Evolutionary conservation across 2,113 vertebrate genomes (phyloP), one percentile per base, ranked within the genome.

Genomic region (Cheirogaleus medius): DNA sequence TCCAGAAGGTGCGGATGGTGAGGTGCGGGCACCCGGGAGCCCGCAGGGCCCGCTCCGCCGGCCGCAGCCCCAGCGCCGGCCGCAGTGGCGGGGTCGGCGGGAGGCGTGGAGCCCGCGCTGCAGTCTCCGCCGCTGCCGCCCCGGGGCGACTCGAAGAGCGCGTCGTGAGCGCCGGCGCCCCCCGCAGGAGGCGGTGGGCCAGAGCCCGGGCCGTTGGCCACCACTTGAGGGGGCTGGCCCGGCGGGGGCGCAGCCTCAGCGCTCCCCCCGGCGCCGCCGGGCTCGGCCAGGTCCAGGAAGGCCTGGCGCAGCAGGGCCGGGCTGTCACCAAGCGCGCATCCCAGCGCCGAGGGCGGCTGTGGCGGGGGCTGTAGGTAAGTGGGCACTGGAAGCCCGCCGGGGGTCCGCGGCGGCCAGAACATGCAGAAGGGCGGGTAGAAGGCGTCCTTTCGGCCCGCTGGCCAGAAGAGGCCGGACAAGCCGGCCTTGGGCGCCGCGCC

Each of bases 381-480:
- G 80, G 99, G 99, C 23, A 99, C 99, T 0, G 99, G 99, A 27
- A 99, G 99, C 42, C 99, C 99, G 6, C 99, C 99, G 0, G 99
- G 98, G 3, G 99, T 98, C 96, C 99, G 99, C 8, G 99, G 99
- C 0, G 99, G 99, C 99, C 99, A 99, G 97, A 99, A 99, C 99
- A 99, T 99, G 98, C 99, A 99, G 98, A 99, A 99, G 3, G 99
- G 99, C 17, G 99, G 99, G 94, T 99, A 99, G 98, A 99, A 99
- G 29, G 99, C 98, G 58, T 99, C 99, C 86, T 99, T 99, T 27
- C 98, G 98, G 8, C 98, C 98, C 0, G 97, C 90, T 0, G 99
- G 99, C 99, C 99, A 99, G 82, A 99, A 99, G 2, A 99, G 99
- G 15, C 99, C 99, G 0, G 99, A 99, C 60, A 99, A 97, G 1